Evolutionary conservation across 2,113 vertebrate species (phyloP).

Genomic region (Tyrannus savana): DNA sequence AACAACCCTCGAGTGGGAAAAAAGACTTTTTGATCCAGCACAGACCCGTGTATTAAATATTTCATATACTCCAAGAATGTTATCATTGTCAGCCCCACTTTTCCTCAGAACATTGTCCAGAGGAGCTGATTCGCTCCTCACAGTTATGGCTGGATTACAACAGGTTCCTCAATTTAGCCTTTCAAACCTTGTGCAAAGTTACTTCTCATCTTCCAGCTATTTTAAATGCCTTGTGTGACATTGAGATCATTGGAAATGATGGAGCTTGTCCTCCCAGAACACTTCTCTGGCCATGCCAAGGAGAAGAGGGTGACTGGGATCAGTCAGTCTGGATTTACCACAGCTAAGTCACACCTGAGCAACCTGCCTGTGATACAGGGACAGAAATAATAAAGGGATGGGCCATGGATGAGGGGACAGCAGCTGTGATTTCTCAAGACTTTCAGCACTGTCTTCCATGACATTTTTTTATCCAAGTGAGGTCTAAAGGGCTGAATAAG

Average conservation of each 20-base stretch:
- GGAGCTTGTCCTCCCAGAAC: background rate
- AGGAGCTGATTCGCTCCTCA: background rate
- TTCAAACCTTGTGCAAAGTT: background rate
- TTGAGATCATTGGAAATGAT: background rate
- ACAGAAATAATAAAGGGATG: background rate
- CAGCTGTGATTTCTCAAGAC: background rate
- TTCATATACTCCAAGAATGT: background rate
- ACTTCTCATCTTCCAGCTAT: background rate
- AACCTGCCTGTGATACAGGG: background rate
- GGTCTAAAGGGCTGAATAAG: background rate
- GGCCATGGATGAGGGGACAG: background rate
- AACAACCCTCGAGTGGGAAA: background rate
- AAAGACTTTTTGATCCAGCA: background rate
- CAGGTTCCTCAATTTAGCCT: background rate
- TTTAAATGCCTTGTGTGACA: background rate
- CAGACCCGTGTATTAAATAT: background rate
- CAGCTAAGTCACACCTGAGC: slow-evolving; percentile 21
- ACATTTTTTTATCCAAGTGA: background rate
- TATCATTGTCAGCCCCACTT: background rate
- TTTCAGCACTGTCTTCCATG: background rate
- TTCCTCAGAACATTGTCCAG: background rate
- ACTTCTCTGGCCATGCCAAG: background rate
- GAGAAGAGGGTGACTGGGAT: background rate
- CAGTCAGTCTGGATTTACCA: background rate
- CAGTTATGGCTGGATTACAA: rapidly evolving